Evolutionary conservation across 1,140 invertebrate species (phyloP), one percentile per base, ranked within the genome.

Genomic region (Telenomus remus): DNA sequence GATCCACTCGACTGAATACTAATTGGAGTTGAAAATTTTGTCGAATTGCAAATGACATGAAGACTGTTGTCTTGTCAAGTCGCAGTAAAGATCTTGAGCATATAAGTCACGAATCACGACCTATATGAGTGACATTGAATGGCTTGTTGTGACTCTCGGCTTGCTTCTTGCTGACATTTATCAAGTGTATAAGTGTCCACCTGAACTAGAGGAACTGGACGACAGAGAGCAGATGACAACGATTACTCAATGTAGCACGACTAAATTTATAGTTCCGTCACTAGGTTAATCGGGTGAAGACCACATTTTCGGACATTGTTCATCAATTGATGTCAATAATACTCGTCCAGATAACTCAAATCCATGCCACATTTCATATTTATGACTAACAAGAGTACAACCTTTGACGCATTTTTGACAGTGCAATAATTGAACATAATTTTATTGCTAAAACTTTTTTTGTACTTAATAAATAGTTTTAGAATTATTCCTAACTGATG

Each of bases 91-190:
- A 19, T 34, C 42, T 49, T 35, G 4, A 1, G 11, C 39, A 43
- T 61, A 43, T 50, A 61, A 43, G 57, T 39, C 37, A 39, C 48
- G 57, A 43, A 48, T 39, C 37, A 39, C 48, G 57, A 61, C 37
- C 48, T 61, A 44, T 44, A 51, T 44, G 57, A 61, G 35, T 63
- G 49, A 63, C 59, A 63, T 63, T 63, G 59, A 63, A 63, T 46
- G 39, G 35, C 14, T 9, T 42, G 19, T 35, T 50, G 10, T 44
- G 27, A 49, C 47, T 49, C 34, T 51, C 14, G n/a, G 10, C 16
- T 43, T 15, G 47, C 37, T 50, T 60, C 19, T 43, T n/a, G 43
- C 12, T 60, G 37, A 42, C 34, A 33, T 16, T 53, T 63, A 19
- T 51, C 34, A 47, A 33, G 47, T n/a, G n/a, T 27, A 13, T 10